These are phyloP conservation scores for Macrobrachium rosenbergii DNA, from an alignment of 1,140 invertebrate genomes.

Conservation along the genomic window DNA sequence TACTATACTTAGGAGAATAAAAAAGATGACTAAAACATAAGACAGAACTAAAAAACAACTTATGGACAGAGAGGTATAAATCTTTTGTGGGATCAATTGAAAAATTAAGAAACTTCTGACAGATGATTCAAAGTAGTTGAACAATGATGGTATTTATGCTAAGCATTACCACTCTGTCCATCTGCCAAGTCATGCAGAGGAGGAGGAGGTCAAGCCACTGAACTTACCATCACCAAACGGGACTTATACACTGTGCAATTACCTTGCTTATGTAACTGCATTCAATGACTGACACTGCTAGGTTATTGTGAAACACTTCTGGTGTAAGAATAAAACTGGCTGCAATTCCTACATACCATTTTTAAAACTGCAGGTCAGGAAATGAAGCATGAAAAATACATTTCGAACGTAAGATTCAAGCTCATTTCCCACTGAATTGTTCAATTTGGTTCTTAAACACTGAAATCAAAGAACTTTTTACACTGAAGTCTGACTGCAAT, in stretches of 20 bases:
- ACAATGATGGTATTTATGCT: too few species aligned
- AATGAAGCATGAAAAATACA: not conserved
- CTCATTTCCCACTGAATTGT: too few species aligned
- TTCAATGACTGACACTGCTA: conserved; percentile 50
- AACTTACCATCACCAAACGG: conserved; percentile 45
- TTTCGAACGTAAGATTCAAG: too few species aligned
- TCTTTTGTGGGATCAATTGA: conserved; percentile 14
- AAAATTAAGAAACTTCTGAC: not conserved
- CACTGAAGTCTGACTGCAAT: not conserved
- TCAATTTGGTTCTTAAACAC: too few species aligned
- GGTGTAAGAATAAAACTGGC: too few species aligned
- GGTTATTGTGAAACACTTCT: conserved; percentile 38
- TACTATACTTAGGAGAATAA: conserved; percentile 38
- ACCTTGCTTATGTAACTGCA: conserved; percentile 49
- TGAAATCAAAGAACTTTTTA: too few species aligned
- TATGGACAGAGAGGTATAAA: conserved; percentile 52
- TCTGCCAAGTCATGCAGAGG: conserved; percentile 51
- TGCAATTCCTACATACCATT: too few species aligned
- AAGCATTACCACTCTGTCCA: conserved; percentile 30
- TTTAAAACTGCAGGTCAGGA: not conserved
- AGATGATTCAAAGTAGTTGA: too few species aligned
- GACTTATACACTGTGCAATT: conserved; percentile 45
- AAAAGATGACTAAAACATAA: conserved; percentile 31
- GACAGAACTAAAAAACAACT: conserved; percentile 40
- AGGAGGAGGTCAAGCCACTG: conserved; percentile 46